Evolutionary conservation across 2,888 invertebrate species (phyloP).

Genomic region (Neoitamus cyanurus): DNA sequence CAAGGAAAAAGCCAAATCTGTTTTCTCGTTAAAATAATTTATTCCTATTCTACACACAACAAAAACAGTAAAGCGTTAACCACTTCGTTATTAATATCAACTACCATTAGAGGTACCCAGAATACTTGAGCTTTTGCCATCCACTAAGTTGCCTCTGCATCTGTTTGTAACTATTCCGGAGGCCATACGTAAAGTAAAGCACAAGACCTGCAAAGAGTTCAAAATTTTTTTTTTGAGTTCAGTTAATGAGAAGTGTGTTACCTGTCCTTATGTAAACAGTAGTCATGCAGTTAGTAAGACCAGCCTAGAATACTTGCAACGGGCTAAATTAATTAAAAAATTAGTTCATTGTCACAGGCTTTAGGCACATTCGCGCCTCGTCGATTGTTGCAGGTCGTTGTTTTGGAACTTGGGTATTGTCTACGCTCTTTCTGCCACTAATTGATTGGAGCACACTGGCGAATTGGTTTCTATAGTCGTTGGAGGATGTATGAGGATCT

Average conservation of each 20-base stretch:
- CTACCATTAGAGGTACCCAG: conserved; percentile 3
- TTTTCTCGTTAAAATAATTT: conserved; percentile 1
- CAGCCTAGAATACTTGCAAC: not conserved
- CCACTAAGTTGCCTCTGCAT: conserved; percentile 60
- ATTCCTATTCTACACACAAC: not conserved
- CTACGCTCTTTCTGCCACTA: not conserved
- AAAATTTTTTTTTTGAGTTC: not conserved
- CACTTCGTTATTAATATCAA: not conserved
- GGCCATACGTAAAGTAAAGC: conserved; percentile 79
- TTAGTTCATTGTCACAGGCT: conserved; percentile 38
- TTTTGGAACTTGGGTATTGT: not conserved
- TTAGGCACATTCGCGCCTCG: conserved; percentile 44
- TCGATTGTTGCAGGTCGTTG: conserved; percentile 46
- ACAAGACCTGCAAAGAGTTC: conserved; percentile 70
- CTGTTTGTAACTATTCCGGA: conserved; percentile 67
- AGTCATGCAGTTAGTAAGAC: conserved; percentile 17
- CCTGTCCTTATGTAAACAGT: not conserved
- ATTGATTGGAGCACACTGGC: conserved; percentile 7
- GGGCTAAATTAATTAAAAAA: not conserved
- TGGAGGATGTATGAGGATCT: not conserved
- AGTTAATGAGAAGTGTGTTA: not conserved
- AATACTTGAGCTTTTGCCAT: conserved; percentile 60
- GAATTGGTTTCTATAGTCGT: not conserved
- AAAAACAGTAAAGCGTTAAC: not conserved
- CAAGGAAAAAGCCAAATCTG: not conserved